These are phyloP conservation scores for Pollenia amentaria DNA, from an alignment of 2,888 invertebrate species.

Conservation along the genomic window DNA sequence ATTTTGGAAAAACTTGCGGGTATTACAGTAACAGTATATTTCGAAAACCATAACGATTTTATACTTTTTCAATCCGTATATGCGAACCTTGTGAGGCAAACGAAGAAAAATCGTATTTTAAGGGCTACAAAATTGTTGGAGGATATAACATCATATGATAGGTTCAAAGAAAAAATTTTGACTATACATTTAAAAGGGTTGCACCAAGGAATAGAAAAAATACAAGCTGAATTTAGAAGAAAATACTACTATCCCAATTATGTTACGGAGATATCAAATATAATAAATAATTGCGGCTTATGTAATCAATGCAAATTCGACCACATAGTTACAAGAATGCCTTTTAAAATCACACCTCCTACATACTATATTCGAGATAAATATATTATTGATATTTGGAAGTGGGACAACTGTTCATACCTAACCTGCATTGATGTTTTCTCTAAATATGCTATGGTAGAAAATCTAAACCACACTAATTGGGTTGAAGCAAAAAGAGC, in stretches of 20 bases:
- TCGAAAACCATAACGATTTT: conserved; percentile 76
- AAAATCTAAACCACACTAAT: conserved; percentile 39
- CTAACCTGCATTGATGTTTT: conserved; percentile 66
- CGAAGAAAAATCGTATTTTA: conserved; percentile 12
- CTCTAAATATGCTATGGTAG: conserved; percentile 59
- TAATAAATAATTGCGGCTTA: conserved; percentile 65
- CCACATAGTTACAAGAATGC: conserved; percentile 58
- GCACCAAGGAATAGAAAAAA: conserved; percentile 65
- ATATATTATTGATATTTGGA: too few species aligned
- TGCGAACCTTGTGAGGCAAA: conserved; percentile 46
- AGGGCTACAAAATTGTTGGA: too few species aligned
- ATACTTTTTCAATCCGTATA: conserved; percentile 73
- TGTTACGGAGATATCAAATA: conserved; percentile 55
- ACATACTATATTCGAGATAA: conserved; percentile 65
- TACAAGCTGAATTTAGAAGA: conserved; percentile 34
- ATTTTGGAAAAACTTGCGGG: conserved; percentile 4
- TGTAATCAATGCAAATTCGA: conserved; percentile 68
- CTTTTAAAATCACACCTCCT: too few species aligned
- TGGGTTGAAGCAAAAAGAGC: conserved; percentile 59
- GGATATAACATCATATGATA: too few species aligned
- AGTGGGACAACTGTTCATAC: too few species aligned
- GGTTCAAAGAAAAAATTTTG: too few species aligned
- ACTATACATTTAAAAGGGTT: too few species aligned
- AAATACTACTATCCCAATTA: conserved; percentile 61
- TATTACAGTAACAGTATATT: conserved; percentile 59